These are phyloP conservation scores for Bubo bubo DNA, from an alignment of 2,113 vertebrate genomes.

Conservation along the genomic window DNA sequence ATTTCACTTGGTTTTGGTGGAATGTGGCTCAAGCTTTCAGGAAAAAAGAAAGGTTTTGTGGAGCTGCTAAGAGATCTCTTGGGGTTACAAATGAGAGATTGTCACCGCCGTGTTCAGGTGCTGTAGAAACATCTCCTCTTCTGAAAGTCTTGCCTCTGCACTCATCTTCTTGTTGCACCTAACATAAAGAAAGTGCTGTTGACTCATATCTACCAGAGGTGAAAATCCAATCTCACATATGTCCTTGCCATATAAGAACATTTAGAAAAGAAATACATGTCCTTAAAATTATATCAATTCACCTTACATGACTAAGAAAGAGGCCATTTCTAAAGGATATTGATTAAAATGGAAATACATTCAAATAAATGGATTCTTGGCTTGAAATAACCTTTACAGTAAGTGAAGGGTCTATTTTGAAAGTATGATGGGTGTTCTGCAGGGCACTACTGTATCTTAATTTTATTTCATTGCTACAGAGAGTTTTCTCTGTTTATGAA, in stretches of 20 bases:
- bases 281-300: constrained; percentile 72
- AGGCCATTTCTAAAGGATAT: constrained; percentile 62
- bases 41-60: background rate
- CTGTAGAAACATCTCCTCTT: background rate
- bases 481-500: constrained; percentile 71
- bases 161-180: background rate
- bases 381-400: constrained; percentile 77
- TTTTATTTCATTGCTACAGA: constrained; percentile 70
- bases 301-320: constrained; percentile 68
- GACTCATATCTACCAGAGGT: background rate
- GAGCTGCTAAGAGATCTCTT: background rate
- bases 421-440: constrained; percentile 77
- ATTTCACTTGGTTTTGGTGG: background rate
- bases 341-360: constrained; percentile 83
- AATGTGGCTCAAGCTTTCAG: background rate
- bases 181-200: constrained; percentile 17
- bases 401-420: constrained; percentile 76
- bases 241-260: constrained; percentile 33
- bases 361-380: constrained; percentile 79
- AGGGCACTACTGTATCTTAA: constrained; percentile 69
- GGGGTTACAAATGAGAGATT: background rate
- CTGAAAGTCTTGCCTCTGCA: background rate
- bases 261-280: constrained; percentile 49
- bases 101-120: background rate
- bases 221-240: constrained; percentile 29